Conservation (phyloP, 2,113 vertebrate genomes). For the Silurus asotus region DNA sequence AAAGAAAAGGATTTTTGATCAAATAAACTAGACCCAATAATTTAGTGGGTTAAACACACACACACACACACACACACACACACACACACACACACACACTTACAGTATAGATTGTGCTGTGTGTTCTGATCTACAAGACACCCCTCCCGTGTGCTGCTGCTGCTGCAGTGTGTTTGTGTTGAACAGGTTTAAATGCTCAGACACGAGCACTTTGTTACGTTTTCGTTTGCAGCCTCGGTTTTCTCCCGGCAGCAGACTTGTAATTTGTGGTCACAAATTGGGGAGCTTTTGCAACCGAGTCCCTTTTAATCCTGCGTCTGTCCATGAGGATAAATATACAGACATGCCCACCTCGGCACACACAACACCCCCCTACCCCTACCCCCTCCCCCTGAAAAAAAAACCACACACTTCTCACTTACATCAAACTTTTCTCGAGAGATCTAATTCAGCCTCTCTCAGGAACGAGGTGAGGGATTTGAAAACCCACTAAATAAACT, state of each 20-base stretch:
- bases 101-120: neutral
- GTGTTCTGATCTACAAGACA: conserved; percentile 16
- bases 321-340: conserved; percentile 49
- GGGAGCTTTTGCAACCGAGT: conserved; percentile 48
- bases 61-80: neutral
- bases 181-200: conserved; percentile 47
- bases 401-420: neutral
- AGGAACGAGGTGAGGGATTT: no score
- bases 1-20: neutral
- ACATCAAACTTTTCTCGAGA: neutral
- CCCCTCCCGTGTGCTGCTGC: conserved; percentile 8
- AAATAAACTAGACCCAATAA: neutral
- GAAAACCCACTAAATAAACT: neutral
- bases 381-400: no score
- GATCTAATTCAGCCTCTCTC: neutral
- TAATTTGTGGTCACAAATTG: conserved; percentile 59
- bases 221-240: conserved; percentile 49
- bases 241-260: conserved; percentile 47
- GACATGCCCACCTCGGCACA: conserved; percentile 32
- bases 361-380: neutral
- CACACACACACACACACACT: neutral
- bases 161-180: conserved; percentile 14
- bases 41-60: neutral
- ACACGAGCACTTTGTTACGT: conserved; percentile 43
- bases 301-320: conserved; percentile 42